Evolutionary conservation across 2,113 vertebrate species (phyloP).

Genomic region (Oncorhynchus clarkii): DNA sequence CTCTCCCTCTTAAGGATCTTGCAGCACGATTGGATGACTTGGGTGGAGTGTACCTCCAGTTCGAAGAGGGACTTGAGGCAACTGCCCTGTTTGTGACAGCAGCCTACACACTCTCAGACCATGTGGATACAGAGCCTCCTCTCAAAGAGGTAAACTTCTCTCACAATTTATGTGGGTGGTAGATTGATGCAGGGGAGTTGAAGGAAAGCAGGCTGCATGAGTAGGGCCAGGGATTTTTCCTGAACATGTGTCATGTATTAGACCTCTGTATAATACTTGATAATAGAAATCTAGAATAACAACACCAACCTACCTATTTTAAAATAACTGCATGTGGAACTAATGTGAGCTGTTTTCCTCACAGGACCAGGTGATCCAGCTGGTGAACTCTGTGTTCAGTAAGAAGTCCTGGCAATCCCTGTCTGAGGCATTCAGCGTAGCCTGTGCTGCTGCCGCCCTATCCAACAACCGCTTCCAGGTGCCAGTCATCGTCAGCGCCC

Average conservation of each 20-base stretch:
- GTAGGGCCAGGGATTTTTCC: no score
- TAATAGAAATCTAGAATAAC: no score
- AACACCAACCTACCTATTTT: no score
- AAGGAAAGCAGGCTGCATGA: no score
- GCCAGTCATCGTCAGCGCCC: conserved; percentile 81
- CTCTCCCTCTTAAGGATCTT: conserved; percentile 79
- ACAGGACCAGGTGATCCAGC: conserved; percentile 94
- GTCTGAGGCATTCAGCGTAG: conserved; percentile 90
- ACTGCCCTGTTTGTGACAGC: conserved; percentile 92
- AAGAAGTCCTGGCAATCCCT: conserved; percentile 92
- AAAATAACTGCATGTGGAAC: no score
- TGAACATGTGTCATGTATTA: no score
- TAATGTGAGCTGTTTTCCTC: neutral
- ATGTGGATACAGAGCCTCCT: conserved; percentile 89
- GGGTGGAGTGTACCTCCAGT: conserved; percentile 93
- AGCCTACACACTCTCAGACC: conserved; percentile 91
- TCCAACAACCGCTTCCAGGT: conserved; percentile 90
- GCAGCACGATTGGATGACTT: conserved; percentile 95
- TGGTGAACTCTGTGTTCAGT: conserved; percentile 94
- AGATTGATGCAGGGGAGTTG: no score
- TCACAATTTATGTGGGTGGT: neutral
- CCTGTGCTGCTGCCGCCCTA: conserved; percentile 81
- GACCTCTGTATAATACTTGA: no score
- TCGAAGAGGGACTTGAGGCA: conserved; percentile 95
- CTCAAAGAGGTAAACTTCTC: conserved; percentile 84